Evolutionary conservation across 2,113 vertebrate species (phyloP), one percentile per base, ranked within the genome.

Genomic region (Asarcornis scutulata): DNA sequence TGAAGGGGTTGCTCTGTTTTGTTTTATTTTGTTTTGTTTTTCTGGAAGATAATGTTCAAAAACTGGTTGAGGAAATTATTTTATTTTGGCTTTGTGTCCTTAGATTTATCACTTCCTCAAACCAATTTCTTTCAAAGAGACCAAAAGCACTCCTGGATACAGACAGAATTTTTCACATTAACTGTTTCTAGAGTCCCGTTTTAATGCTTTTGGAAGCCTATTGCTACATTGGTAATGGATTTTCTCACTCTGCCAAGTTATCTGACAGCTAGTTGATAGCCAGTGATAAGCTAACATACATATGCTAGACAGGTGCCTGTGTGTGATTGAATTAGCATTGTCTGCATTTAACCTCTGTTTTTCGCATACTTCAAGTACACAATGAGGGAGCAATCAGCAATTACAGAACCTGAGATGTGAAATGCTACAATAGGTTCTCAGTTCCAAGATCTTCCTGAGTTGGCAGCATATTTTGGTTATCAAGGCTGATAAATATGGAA

Each of bases 161-260:
- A 76, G 48, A 53, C 11, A 29, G 5, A 0, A 0, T 82, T 93
- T 94, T 95, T 92, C 73, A 82, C 48, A 50, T 78, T 42, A 88
- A 58, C 69, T 84, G 40, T 89, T 96, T 84, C 83, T 86, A 40
- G 52, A 31, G 29, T 38, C 29, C 23, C 11, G 25, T 81, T 84
- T 88, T 56, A 78, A 83, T 64, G 46, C 32, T 72, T 78, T 78
- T 84, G 60, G 83, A 91, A 91, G 31, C 73, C 42, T 92, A 20
- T 64, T 93, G 73, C 79, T 91, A 68, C 23, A 36, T 8, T 53
- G 48, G 17, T 83, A 92, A 94, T 90, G 89, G 86, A 72, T 95
- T 96, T 96, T 96, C 79, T 94, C 80, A 68, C 64, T 86, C 75
- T 88, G 64, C 31, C 60, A 75, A 63, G 79, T 67, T 90, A 60